Evolutionary conservation across 2,888 invertebrate species (phyloP).

Genomic region (Antitype chi): DNA sequence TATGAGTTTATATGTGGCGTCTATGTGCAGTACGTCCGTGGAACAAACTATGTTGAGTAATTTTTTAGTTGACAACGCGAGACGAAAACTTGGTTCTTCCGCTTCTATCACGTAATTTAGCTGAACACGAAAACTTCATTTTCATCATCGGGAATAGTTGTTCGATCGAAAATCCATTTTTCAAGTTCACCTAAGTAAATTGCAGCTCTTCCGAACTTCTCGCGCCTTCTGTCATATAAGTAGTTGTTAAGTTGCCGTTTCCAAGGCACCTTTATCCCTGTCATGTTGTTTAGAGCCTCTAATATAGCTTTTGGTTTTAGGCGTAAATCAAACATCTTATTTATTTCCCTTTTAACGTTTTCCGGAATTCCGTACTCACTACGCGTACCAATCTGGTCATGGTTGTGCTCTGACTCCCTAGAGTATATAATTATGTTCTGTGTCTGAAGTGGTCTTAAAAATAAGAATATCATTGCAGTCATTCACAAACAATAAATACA

Average conservation of each 20-base stretch:
- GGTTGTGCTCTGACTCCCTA: neutral
- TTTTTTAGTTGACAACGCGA: constrained; percentile 10
- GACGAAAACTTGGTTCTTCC: constrained; percentile 10
- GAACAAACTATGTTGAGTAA: constrained; percentile 16
- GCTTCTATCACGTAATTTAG: constrained; percentile 7
- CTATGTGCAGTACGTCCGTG: constrained; percentile 15
- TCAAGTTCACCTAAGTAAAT: constrained; percentile 12
- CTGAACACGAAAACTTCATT: constrained; percentile 1
- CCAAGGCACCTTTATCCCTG: neutral
- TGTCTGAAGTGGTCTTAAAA: neutral
- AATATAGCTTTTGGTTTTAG: constrained; percentile 2
- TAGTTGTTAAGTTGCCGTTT: constrained; percentile 9
- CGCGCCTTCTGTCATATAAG: constrained; percentile 12
- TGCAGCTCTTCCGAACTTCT: constrained; percentile 7
- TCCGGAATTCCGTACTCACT: neutral
- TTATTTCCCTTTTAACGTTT: neutral
- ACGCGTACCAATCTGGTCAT: constrained; percentile 1
- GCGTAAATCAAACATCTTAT: neutral
- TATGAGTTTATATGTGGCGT: constrained; percentile 58
- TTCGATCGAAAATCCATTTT: constrained; percentile 5
- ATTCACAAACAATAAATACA: constrained; percentile 3
- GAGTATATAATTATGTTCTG: no score
- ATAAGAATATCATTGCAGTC: neutral
- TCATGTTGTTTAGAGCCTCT: neutral
- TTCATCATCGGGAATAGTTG: constrained; percentile 3